A percentile compares a stretch with the other conserved stretches of the same genome.
phyloP scores from a whole-genome alignment of 1,140 invertebrate species.

The Epicauta chinensis region DNA sequence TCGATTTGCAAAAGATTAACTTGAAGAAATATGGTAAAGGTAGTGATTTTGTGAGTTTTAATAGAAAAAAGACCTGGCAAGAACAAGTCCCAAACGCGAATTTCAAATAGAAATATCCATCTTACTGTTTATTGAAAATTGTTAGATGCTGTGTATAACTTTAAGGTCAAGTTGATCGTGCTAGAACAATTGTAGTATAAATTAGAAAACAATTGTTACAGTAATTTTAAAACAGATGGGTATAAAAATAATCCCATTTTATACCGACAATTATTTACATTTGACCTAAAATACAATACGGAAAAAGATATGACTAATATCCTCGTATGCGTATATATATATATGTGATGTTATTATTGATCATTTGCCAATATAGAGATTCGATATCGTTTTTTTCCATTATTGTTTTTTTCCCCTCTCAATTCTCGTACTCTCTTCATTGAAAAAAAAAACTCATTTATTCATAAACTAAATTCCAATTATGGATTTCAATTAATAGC shows the following conservation, averaged over 20 bases:
- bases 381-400: constrained; percentile 3
- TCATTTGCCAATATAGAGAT: constrained; percentile 6
- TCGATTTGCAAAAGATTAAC: too few relatives aligned
- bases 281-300: constrained; percentile 9
- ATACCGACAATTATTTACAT: constrained; percentile 2
- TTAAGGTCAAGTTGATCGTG: neutral
- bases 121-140: too few relatives aligned
- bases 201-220: constrained; percentile 9
- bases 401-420: constrained; percentile 6
- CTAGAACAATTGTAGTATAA: neutral
- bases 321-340: constrained; percentile 5
- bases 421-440: too few relatives aligned
- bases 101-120: too few relatives aligned
- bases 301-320: constrained; percentile 13
- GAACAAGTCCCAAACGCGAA: too few relatives aligned
- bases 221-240: constrained; percentile 1
- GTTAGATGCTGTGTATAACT: constrained; percentile 2
- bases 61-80: too few relatives aligned
- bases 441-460: constrained; percentile 4
- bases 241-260: constrained; percentile 8
- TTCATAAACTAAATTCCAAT: neutral
- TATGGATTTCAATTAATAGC: too few relatives aligned
- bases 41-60: too few relatives aligned
- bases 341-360: constrained; percentile 6
- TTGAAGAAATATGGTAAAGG: too few relatives aligned